Conservation (phyloP, 1,140 invertebrate genomes). For the Cataglyphis hispanica region DNA sequence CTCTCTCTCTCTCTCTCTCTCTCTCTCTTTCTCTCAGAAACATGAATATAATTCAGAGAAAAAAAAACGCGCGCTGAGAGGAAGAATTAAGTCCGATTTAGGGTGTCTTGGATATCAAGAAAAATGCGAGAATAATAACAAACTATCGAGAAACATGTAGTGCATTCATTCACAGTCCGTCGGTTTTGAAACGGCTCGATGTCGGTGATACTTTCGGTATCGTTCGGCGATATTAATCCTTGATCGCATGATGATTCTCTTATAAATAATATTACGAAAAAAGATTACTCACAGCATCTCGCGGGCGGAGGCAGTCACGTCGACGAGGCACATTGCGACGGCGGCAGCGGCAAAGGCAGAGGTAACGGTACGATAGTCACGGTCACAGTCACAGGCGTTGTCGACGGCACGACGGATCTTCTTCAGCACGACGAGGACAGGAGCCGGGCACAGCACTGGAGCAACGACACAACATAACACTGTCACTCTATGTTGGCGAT, state of each 20-base stretch:
- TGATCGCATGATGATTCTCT: too few species aligned
- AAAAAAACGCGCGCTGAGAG: not conserved
- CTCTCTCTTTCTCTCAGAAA: too few species aligned
- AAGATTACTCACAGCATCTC: slow-evolving; percentile 71
- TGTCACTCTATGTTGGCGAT: slow-evolving; percentile 57
- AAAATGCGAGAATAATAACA: not conserved
- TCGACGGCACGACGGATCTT: slow-evolving; percentile 2
- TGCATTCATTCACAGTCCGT: not conserved
- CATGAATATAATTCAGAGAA: not conserved
- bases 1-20: too few species aligned
- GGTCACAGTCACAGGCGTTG: slow-evolving; percentile 69
- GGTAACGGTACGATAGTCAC: slow-evolving; percentile 58
- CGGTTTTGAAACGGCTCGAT: not conserved
- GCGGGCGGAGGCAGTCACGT: slow-evolving; percentile 18
- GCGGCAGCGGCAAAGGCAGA: slow-evolving; percentile 3
- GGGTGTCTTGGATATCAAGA: not conserved
- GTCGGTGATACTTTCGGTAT: too few species aligned
- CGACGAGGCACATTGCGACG: slow-evolving; percentile 48
- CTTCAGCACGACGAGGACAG: slow-evolving; percentile 19
- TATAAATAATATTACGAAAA: too few species aligned
- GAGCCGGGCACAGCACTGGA: slow-evolving; percentile 46
- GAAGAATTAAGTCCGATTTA: not conserved
- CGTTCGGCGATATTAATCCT: too few species aligned
- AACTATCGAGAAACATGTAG: too few species aligned
- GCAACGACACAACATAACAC: slow-evolving; percentile 71